Base-by-base conservation (phyloP, 2,888 invertebrate genomes). In the Silvanus unidentatus region DNA sequence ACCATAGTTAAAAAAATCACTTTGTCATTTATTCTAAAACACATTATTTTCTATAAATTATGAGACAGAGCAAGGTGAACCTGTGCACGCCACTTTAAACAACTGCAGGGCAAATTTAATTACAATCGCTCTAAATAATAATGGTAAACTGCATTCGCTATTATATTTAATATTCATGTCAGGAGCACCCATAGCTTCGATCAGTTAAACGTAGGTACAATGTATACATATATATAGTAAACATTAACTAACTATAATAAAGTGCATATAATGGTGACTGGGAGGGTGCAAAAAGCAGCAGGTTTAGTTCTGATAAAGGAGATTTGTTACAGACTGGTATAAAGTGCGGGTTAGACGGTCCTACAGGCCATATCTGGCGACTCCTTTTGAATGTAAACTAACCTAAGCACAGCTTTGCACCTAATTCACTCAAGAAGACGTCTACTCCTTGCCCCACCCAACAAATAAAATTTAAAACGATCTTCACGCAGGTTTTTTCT, bases 241-340 rank as follows among this genome's bases (percentile, higher is more conserved):
- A 49, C 53, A 58, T 52, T 53, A 52, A 58, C 53, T 52, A 53
- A 47, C 46, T 53, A 49, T 49, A 32, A 32, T 32, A 48, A 51
- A 53, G 52, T 52, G 52, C 47, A 47, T 43, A 47, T 46, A 42
- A 44, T 40, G 40, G 39, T 45, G 43, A 46, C 42, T 46, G 47
- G 41, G 41, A 40, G 48, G 40, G 52, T 49, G 53, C 54, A 58
- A 55, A 59, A 57, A 62, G 54, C 58, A 58, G 48, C 58, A 58
- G 57, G 57, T 58, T 54, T 46, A 48, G 47, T 52, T 53, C 52
- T 57, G 60, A 62, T 62, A 62, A 63, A 60, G 56, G 57, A 62
- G 63, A 62, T 63, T 62, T 62, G 62, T 62, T 55, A 58, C 58
- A 44, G 54, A 50, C 55, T 46, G 48, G 50, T 47, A 52, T 53